Percentiles rank a stretch among this genome's conserved stretches.
phyloP scores from a whole-genome alignment of 2,888 invertebrate species.

The Cetonia aurata region DNA sequence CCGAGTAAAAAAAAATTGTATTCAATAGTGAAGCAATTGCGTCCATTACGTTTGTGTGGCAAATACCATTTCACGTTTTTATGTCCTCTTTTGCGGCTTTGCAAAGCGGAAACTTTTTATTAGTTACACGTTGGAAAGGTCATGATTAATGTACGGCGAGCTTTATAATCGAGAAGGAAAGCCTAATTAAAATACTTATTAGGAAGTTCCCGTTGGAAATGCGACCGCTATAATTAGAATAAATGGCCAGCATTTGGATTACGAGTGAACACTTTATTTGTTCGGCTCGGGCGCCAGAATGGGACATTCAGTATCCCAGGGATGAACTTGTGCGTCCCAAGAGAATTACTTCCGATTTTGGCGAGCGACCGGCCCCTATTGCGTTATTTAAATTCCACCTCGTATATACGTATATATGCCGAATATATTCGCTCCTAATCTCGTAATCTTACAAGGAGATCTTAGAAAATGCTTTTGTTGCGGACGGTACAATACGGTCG shows the following conservation, averaged over 20 bases:
- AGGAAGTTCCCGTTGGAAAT: slow-evolving; percentile 18
- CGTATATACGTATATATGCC: background rate
- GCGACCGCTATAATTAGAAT: slow-evolving; percentile 42
- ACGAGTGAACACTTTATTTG: slow-evolving; percentile 40
- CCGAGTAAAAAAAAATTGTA: too few relatives aligned
- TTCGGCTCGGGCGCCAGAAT: slow-evolving; percentile 24
- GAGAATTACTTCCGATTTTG: slow-evolving; percentile 45
- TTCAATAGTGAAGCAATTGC: background rate
- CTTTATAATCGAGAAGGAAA: slow-evolving; percentile 24
- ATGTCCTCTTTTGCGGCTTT: background rate
- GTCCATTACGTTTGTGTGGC: background rate
- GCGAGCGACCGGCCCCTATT: slow-evolving; percentile 21
- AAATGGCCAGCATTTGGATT: slow-evolving; percentile 40
- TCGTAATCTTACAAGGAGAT: slow-evolving; percentile 13
- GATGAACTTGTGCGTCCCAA: slow-evolving; percentile 34
- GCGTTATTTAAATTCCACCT: slow-evolving; percentile 28
- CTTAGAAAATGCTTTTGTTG: slow-evolving; percentile 6
- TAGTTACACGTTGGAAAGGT: background rate
- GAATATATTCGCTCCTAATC: slow-evolving; percentile 18
- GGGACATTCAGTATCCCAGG: slow-evolving; percentile 26
- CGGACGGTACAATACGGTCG: slow-evolving; percentile 5
- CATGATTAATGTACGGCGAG: slow-evolving; percentile 14
- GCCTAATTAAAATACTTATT: slow-evolving; percentile 39
- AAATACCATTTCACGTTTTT: slow-evolving; percentile 2
- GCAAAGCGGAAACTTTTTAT: slow-evolving; percentile 21